Percentiles rank a stretch among this genome's conserved stretches.
Evolutionary conservation across 2,888 invertebrate genomes (phyloP).

Genomic region (Chrysolina haemoptera): DNA sequence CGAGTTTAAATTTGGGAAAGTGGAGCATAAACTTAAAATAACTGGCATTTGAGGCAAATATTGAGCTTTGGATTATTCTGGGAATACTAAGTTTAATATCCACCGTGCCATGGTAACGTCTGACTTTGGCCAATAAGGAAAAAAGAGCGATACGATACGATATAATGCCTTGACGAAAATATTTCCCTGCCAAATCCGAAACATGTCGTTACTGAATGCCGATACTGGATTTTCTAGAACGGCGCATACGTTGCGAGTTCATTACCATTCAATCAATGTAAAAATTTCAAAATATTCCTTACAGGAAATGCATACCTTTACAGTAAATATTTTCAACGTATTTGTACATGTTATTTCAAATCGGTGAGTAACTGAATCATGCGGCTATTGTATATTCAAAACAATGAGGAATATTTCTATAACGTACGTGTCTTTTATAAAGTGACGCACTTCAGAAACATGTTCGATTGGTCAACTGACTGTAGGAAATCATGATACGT

Average conservation of each 20-base stretch:
- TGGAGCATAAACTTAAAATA: too few relatives aligned
- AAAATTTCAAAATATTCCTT: neutral
- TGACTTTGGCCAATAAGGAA: too few relatives aligned
- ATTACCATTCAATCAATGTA: constrained; percentile 10
- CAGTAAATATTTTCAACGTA: neutral
- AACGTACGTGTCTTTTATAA: neutral
- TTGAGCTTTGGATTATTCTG: too few relatives aligned
- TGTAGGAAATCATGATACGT: too few relatives aligned
- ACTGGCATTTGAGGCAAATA: too few relatives aligned
- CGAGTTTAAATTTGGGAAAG: too few relatives aligned
- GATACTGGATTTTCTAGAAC: neutral
- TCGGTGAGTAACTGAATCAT: constrained; percentile 4
- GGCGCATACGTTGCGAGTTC: neutral
- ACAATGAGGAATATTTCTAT: neutral
- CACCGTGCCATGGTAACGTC: too few relatives aligned
- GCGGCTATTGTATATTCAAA: constrained; percentile 1
- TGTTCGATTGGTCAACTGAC: neutral
- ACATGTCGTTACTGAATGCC: neutral
- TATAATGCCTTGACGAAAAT: neutral
- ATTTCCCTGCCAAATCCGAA: neutral
- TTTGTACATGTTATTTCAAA: constrained; percentile 13
- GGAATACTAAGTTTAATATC: too few relatives aligned
- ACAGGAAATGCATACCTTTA: constrained; percentile 17
- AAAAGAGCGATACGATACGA: too few relatives aligned
- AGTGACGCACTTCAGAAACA: neutral